phyloP scores from a whole-genome alignment of 2,888 invertebrate genomes.

The Papilio elwesi region DNA sequence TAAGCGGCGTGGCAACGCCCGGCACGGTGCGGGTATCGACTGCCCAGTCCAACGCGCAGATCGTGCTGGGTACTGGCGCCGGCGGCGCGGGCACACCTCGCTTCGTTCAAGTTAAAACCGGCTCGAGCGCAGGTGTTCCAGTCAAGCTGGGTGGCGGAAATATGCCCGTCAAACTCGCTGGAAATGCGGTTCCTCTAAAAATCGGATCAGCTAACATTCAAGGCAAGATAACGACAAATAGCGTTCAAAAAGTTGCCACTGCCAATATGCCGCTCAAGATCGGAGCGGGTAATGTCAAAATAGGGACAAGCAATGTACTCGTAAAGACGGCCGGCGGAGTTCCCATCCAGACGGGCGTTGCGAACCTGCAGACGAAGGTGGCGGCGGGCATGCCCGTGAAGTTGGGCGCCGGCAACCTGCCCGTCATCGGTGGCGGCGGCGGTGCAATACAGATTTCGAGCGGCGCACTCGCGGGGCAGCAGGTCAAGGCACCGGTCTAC shows the following conservation, averaged over 20 bases:
- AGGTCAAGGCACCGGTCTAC: conserved; percentile 76
- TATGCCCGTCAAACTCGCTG: conserved; percentile 71
- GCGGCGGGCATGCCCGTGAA: conserved; percentile 73
- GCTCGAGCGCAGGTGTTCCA: conserved; percentile 63
- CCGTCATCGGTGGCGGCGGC: conserved; percentile 69
- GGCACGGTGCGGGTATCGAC: conserved; percentile 71
- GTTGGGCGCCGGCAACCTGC: conserved; percentile 68
- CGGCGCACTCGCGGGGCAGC: conserved; percentile 64
- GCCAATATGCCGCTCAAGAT: conserved; percentile 71
- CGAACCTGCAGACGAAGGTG: conserved; percentile 65
- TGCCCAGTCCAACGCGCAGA: conserved; percentile 70
- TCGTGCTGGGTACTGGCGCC: conserved; percentile 65
- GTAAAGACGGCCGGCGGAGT: conserved; percentile 75
- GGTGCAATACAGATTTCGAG: conserved; percentile 70
- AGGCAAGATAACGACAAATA: conserved; percentile 68
- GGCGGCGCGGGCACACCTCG: conserved; percentile 68
- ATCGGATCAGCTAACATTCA: conserved; percentile 73
- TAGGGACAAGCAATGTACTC: conserved; percentile 76
- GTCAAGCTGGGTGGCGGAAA: conserved; percentile 72
- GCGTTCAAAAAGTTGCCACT: conserved; percentile 68
- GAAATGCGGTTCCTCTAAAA: conserved; percentile 72
- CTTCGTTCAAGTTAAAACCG: conserved; percentile 76
- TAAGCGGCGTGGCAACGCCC: conserved; percentile 71
- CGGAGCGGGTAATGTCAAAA: conserved; percentile 77
- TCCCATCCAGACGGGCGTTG: conserved; percentile 68